A percentile compares a stretch with the other conserved stretches of the same genome.
Evolutionary conservation across 2,113 vertebrate genomes (phyloP).

Genomic region (Microtus richardsoni): DNA sequence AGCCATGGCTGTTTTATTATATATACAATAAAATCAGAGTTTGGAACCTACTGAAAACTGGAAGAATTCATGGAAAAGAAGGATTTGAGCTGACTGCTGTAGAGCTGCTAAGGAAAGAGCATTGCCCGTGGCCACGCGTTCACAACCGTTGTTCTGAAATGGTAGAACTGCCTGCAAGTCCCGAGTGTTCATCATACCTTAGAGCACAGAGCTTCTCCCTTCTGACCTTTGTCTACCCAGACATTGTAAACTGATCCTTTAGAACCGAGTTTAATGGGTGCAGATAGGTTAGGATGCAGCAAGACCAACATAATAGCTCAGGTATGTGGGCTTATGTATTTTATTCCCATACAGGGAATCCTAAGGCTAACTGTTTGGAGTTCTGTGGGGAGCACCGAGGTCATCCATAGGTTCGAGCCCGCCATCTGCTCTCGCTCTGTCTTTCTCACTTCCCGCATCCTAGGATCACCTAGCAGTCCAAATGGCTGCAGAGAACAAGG

Average conservation of each 20-base stretch:
- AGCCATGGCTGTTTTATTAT: too few relatives aligned
- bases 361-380: background rate
- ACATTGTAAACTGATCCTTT: background rate
- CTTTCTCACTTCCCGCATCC: background rate
- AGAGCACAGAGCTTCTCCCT: background rate
- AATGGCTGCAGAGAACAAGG: background rate
- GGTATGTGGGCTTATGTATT: background rate
- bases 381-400: background rate
- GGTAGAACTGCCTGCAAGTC: background rate
- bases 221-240: background rate
- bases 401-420: background rate
- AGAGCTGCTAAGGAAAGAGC: background rate
- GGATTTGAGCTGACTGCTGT: background rate
- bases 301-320: background rate
- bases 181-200: background rate
- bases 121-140: background rate
- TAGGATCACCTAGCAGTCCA: background rate
- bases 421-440: background rate
- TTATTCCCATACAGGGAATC: background rate
- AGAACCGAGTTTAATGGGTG: background rate
- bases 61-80: background rate
- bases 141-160: background rate
- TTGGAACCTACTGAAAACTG: background rate
- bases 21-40: background rate
- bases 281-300: background rate